These are phyloP conservation scores for Pollimyrus isidori DNA, from an alignment of 2,113 vertebrate species.

Conservation along the genomic window DNA sequence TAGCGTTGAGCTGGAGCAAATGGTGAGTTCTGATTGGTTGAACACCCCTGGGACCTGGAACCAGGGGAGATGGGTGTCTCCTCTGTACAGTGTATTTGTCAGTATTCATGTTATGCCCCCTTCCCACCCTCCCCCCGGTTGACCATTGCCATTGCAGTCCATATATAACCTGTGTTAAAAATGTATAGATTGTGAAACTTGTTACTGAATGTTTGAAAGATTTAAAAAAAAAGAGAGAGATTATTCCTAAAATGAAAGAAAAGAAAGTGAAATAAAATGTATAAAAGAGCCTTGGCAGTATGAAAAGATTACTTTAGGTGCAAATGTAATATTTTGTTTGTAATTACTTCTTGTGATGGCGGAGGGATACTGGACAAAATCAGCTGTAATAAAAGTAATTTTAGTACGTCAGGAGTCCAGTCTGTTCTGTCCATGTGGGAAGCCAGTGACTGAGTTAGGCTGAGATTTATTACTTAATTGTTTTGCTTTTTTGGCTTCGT, in stretches of 20 bases:
- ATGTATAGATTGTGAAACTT: constrained; percentile 98
- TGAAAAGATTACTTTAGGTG: constrained; percentile 67
- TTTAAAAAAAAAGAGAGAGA: constrained; percentile 38
- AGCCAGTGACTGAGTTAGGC: neutral
- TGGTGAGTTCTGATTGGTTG: constrained; percentile 39
- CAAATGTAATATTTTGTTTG: constrained; percentile 99
- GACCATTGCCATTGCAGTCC: constrained; percentile 87
- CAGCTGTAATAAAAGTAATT: constrained; percentile 99
- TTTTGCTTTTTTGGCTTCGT: neutral
- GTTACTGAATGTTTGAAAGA: constrained; percentile 87
- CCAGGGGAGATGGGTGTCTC: constrained; percentile 51
- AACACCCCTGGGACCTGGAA: constrained; percentile 19
- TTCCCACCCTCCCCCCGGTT: constrained; percentile 62
- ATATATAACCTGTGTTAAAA: constrained; percentile 97
- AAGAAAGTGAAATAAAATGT: constrained; percentile 58
- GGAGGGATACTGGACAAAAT: constrained; percentile 92
- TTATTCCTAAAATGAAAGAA: constrained; percentile 52
- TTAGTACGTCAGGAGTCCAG: constrained; percentile 71
- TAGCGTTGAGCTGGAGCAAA: constrained; percentile 17
- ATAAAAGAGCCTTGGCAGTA: constrained; percentile 53
- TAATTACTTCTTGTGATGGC: constrained; percentile 96
- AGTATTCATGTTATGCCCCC: constrained; percentile 74
- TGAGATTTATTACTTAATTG: neutral
- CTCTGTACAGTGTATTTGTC: constrained; percentile 88
- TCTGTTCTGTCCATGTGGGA: neutral